Base-by-base conservation (phyloP, 2,113 vertebrate species). In the Chloroceryle aenea region DNA sequence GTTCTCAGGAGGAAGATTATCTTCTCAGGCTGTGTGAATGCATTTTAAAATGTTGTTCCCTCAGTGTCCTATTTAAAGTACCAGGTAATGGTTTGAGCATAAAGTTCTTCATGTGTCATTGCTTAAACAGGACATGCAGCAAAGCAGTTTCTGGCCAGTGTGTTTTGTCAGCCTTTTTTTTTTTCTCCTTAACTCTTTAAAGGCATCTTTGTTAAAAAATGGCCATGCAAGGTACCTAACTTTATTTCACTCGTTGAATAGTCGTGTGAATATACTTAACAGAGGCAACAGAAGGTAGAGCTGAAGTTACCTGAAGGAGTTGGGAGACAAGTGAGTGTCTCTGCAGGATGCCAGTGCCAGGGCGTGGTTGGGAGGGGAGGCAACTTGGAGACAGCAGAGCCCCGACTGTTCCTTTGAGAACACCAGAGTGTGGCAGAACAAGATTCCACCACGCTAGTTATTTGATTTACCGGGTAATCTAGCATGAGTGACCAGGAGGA, bases 81-180 rank as follows among this genome's bases (percentile, higher is more conserved):
- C n/a, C 36, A 93, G 90, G 64, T 85, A 94, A 91, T 67, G 69
- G 72, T 77, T 91, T 23, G 47, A 64, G 76, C 16, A 9, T 64
- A 58, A 95, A 93, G 85, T 94, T 94, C 89, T 94, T 95, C 71
- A 91, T 40, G 58, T 95, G 80, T 88, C 89, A 92, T 89, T 96
- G 72, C 78, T 95, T 91, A 90, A 97, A 25, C 45, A 81, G 78
- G 71, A 59, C 81, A 74, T 5, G 22, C 19, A 47, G 59, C 82
- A 91, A 52, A 90, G 26, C 26, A 27, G 36, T 1, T 34, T 85
- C 58, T 50, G 47, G 23, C 34, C 2, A 5, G 20, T 43, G 17
- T 26, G 7, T 34, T 74, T 55, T 59, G 14, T 29, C 61, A 23
- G n/a, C n/a, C n/a, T n/a, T 26, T 38, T 63, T 32, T 52, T 61